Conservation (phyloP, 2,113 vertebrate species). For the Menidia beryllina region DNA sequence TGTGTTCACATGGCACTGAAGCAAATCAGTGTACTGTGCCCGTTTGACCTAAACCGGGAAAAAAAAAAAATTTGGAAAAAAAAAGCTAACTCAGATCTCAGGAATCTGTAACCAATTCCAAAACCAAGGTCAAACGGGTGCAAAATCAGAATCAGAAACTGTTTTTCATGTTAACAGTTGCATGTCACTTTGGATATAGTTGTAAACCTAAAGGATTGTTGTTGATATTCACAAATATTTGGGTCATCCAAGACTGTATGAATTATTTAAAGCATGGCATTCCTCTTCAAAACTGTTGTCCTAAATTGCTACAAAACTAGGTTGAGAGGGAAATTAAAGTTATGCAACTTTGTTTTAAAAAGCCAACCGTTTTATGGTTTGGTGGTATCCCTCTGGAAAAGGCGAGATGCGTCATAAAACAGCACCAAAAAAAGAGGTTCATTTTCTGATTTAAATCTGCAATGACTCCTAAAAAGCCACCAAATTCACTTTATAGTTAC, state of each 20-base stretch:
- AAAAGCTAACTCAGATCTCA: too few relatives aligned
- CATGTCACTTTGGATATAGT: constrained; percentile 40
- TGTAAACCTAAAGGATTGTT: constrained; percentile 12
- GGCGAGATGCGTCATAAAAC: constrained; percentile 74
- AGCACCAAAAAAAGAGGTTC: constrained; percentile 44
- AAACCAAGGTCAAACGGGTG: neutral
- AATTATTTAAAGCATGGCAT: constrained; percentile 52
- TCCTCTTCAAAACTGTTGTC: constrained; percentile 56
- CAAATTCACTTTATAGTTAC: constrained; percentile 73
- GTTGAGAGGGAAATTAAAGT: constrained; percentile 62
- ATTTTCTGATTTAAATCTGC: constrained; percentile 75
- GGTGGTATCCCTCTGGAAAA: constrained; percentile 76
- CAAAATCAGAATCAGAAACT: constrained; percentile 13
- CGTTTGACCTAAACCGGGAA: too few relatives aligned
- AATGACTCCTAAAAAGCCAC: constrained; percentile 61
- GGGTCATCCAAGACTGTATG: constrained; percentile 28
- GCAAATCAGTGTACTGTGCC: too few relatives aligned
- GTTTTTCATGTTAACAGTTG: constrained; percentile 9
- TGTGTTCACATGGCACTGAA: too few relatives aligned
- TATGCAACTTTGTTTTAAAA: constrained; percentile 75
- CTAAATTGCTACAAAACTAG: constrained; percentile 49
- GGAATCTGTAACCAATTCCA: neutral
- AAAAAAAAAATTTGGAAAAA: too few relatives aligned
- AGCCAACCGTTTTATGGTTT: constrained; percentile 75
- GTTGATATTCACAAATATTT: constrained; percentile 45